phyloP scores from a whole-genome alignment of 2,113 vertebrate species.

The Ia io region DNA sequence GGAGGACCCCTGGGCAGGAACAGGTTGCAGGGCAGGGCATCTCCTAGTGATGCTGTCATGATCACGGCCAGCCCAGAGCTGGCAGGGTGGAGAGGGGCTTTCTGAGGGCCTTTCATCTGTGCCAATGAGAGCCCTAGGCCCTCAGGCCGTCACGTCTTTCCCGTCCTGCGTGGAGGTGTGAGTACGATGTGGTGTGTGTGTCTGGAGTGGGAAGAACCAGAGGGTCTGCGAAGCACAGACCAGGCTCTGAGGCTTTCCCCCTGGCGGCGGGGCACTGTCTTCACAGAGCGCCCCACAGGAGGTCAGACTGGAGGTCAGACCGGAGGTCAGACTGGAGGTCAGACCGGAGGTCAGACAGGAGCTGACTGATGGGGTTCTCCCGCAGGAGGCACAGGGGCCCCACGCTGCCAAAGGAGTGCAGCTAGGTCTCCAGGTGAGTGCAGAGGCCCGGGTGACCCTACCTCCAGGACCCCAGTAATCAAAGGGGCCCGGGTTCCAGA shows the following conservation, averaged over 20 bases:
- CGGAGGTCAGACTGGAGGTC: no score
- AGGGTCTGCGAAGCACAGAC: background rate
- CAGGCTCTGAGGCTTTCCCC: no score
- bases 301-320: no score
- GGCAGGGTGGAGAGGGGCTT: background rate
- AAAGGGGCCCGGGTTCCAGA: background rate
- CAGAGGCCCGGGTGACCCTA: no score
- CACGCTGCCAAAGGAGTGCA: background rate
- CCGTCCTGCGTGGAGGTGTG: fast-evolving
- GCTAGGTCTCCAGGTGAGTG: background rate
- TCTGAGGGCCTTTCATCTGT: background rate
- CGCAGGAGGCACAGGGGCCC: background rate
- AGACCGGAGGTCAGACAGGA: no score
- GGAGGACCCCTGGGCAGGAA: background rate
- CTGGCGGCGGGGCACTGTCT: background rate
- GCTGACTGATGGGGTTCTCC: background rate
- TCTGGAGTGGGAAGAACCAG: no score
- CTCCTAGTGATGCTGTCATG: fast-evolving
- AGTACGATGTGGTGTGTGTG: background rate
- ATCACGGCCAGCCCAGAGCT: background rate
- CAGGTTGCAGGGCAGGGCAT: fast-evolving
- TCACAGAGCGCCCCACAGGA: background rate
- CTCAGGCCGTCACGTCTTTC: fast-evolving
- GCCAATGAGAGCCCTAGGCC: background rate
- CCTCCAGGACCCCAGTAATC: no score